Evolutionary conservation across 2,113 vertebrate genomes (phyloP), one percentile per base, ranked within the genome.

Genomic region (Struthio camelus): DNA sequence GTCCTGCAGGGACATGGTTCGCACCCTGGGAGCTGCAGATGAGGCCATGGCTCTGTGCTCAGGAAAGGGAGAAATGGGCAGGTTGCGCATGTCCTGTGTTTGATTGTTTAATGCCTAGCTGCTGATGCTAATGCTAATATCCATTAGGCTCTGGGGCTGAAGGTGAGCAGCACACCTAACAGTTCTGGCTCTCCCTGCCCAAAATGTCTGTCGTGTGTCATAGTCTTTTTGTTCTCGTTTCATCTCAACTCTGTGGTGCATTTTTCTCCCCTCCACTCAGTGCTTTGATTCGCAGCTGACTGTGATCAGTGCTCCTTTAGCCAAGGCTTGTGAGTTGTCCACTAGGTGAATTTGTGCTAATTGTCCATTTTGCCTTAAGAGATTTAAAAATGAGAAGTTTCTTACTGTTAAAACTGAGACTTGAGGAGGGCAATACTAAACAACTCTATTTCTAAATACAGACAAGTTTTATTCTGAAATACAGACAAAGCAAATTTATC

Each of bases 31-130:
- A 50, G 38, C 50, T 34, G n/a, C 19, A 4, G 40, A 9, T 20
- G 10, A 4, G 7, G 7, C 38, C 7, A 1, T 1, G 0, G 17
- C 30, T 10, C 48, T 54, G 27, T 10, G 51, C 3, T 48, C 1
- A 0, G 30, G 9, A 36, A 23, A 27, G 61, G 18, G 27, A 27
- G 25, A 54, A 36, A 18, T 13, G 6, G 42, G 6, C 10, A 27
- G 25, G 13, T 6, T 8, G 17, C 50, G 23, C 34, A 36, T 11
- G 22, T 19, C 23, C 54, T 28, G 27, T 3, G 6, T 40, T 66
- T 17, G 22, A 11, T 34, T 54, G 8, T 66, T 77, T 53, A 32
- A 32, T n/a, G 4, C 4, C 1, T 16, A 9, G 6, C 22, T 66
- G 66, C 24, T 54, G 42, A 6, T 24, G n/a, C n/a, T n/a, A n/a